Evolutionary conservation across 2,888 invertebrate species (phyloP).

Genomic region (Eurois occulta): DNA sequence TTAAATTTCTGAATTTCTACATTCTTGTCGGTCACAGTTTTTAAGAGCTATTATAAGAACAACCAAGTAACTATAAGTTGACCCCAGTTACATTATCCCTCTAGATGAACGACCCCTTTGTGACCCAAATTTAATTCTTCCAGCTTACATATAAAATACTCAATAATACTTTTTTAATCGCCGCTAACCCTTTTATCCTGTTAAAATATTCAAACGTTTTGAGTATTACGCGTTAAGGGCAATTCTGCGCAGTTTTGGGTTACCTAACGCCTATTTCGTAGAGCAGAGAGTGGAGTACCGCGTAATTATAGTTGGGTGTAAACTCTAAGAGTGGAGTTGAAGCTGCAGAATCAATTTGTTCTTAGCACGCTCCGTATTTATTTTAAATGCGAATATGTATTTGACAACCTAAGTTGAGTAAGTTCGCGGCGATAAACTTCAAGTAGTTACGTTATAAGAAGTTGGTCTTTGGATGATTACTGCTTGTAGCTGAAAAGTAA

Average conservation of each 20-base stretch:
- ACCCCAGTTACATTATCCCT: not conserved
- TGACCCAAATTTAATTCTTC: constrained; percentile 18
- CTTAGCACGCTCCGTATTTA: constrained; percentile 41
- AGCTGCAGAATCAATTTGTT: constrained; percentile 45
- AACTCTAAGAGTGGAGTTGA: constrained; percentile 35
- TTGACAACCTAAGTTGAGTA: constrained; percentile 25
- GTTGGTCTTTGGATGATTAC: not conserved
- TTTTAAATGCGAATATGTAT: constrained; percentile 32
- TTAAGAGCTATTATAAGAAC: not conserved
- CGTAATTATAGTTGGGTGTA: constrained; percentile 58
- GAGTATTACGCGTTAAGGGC: constrained; percentile 13
- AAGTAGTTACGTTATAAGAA: not conserved
- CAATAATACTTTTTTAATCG: constrained; percentile 50
- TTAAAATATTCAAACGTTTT: constrained; percentile 46
- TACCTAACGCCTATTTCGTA: constrained; percentile 29
- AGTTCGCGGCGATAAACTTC: not conserved
- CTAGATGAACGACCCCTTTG: not conserved
- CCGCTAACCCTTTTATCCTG: constrained; percentile 43
- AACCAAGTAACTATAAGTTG: not conserved
- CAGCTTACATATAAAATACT: constrained; percentile 18
- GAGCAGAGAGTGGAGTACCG: constrained; percentile 29
- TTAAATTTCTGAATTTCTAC: not conserved
- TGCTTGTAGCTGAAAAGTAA: not conserved
- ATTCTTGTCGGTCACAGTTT: too few relatives aligned
- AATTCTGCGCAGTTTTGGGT: constrained; percentile 22